Evolutionary conservation across 30 jellyfish, hydroid and myxozoan species (phyloP).

Genomic region (Aurelia aurita): DNA sequence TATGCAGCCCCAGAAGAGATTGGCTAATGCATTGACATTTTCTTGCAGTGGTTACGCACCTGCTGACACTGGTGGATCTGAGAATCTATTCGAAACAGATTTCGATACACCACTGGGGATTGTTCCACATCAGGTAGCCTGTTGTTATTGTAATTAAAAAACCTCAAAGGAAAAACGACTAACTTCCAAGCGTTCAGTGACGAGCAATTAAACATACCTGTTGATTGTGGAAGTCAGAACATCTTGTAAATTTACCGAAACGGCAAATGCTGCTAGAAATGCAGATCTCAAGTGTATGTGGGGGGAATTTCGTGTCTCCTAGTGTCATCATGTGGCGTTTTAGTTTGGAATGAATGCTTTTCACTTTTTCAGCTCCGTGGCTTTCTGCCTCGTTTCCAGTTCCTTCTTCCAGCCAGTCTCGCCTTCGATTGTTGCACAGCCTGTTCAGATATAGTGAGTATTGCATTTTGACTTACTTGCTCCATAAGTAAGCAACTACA

Average conservation of each 20-base stretch:
- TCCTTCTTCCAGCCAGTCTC: conserved; percentile 83
- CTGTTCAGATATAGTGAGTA: conserved; percentile 88
- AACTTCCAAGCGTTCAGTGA: no score
- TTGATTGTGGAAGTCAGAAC: no score
- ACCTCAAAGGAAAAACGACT: no score
- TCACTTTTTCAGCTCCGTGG: conserved; percentile 82
- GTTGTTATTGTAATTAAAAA: background rate
- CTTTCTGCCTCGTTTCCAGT: conserved; percentile 90
- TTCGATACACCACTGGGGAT: conserved; percentile 91
- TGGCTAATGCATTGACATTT: no score
- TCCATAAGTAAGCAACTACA: background rate
- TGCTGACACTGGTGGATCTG: conserved; percentile 81
- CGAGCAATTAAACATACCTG: no score
- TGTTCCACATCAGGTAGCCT: conserved; percentile 93
- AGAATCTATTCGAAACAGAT: conserved; percentile 72
- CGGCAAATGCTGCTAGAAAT: no score
- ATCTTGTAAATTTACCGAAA: no score
- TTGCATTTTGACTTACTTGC: background rate
- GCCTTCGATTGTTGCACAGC: conserved; percentile 95
- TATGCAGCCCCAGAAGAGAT: no score
- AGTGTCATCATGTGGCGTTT: no score
- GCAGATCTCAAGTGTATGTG: no score
- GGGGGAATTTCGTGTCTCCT: no score
- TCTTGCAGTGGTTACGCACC: conserved; percentile 81
- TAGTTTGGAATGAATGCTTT: no score